Evolutionary conservation across 2,888 invertebrate species (phyloP).

Genomic region (Nemapogon koenigi): DNA sequence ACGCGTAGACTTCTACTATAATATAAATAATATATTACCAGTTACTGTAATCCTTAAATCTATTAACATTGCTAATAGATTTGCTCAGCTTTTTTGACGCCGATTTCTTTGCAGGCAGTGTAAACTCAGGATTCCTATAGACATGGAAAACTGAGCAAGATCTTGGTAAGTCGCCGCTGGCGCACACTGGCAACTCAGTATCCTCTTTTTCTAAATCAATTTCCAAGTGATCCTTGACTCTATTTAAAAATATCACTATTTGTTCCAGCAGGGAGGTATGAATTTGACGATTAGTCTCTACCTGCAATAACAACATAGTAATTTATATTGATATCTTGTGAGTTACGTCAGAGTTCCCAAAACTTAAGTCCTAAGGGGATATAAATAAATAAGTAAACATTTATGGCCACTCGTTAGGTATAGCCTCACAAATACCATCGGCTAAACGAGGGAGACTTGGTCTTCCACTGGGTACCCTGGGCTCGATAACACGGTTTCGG

Average conservation of each 20-base stretch:
- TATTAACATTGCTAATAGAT: conserved; percentile 43
- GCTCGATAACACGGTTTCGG: too few relatives aligned
- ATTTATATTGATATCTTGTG: background rate
- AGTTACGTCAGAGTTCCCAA: conserved; percentile 20
- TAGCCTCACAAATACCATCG: too few relatives aligned
- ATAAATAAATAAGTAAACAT: too few relatives aligned
- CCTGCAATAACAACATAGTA: conserved; percentile 48
- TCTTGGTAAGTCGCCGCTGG: conserved; percentile 38
- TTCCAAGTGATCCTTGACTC: conserved; percentile 71
- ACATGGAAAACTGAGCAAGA: conserved; percentile 48
- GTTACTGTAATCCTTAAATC: background rate
- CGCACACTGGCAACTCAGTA: conserved; percentile 22
- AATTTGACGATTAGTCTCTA: conserved; percentile 75
- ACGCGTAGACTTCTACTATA: too few relatives aligned
- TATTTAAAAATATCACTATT: conserved; percentile 72
- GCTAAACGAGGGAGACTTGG: too few relatives aligned
- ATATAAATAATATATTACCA: background rate
- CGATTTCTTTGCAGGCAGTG: conserved; percentile 36
- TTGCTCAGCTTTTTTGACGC: conserved; percentile 48
- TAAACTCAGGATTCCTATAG: conserved; percentile 37
- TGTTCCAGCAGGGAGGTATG: conserved; percentile 75
- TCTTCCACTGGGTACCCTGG: too few relatives aligned
- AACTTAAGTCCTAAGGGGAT: too few relatives aligned
- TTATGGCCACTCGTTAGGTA: too few relatives aligned
- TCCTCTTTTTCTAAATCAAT: conserved; percentile 24